Percentiles rank a stretch among this genome's conserved stretches.
phyloP scores from a whole-genome alignment of 2,113 vertebrate species.

The Symphodus melops region DNA sequence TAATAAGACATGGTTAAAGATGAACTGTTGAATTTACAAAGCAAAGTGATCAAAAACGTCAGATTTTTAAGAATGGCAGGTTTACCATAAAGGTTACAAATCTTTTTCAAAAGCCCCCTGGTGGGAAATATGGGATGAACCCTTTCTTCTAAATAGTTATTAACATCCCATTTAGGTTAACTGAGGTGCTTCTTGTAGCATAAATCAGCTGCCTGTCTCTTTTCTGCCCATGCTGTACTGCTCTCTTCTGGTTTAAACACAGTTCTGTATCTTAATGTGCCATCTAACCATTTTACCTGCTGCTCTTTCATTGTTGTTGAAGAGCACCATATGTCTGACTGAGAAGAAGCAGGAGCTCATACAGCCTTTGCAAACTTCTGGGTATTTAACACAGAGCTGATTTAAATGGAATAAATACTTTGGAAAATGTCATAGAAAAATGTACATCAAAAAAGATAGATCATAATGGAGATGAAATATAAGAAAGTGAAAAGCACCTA shows the following conservation, averaged over 20 bases:
- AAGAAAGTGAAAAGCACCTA: conserved; percentile 17
- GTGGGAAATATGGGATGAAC: no score
- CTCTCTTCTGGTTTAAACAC: conserved; percentile 42
- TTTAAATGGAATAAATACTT: not conserved
- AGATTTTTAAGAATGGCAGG: not conserved
- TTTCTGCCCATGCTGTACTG: not conserved
- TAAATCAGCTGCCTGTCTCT: not conserved
- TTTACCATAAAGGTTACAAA: not conserved
- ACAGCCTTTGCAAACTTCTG: not conserved
- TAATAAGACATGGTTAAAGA: no score
- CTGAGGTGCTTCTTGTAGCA: not conserved
- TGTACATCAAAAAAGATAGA: not conserved
- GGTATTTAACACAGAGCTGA: not conserved
- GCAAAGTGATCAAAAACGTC: not conserved
- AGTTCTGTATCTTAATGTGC: conserved; percentile 5
- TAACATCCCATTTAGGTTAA: not conserved
- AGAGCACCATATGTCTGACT: not conserved
- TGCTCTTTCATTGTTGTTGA: not conserved
- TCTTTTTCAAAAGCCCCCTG: not conserved
- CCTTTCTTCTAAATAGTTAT: not conserved
- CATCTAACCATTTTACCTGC: not conserved
- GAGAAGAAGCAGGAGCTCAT: not conserved
- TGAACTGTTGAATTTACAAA: no score
- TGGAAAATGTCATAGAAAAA: not conserved
- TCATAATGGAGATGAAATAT: not conserved